These are phyloP conservation scores for Rotaria magnacalcarata DNA, from an alignment of 2,888 invertebrate genomes.

Conservation along the genomic window DNA sequence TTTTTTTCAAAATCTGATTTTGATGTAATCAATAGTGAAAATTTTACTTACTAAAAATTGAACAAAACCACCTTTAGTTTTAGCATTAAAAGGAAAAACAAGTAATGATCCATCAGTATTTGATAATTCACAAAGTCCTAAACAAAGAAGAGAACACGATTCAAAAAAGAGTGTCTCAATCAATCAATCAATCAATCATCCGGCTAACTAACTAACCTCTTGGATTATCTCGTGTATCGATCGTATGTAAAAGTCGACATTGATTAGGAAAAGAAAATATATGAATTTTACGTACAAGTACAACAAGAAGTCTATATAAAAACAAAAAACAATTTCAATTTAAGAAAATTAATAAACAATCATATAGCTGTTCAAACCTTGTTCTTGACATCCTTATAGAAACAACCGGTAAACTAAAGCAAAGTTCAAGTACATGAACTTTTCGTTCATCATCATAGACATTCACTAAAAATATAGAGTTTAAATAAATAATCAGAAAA, in stretches of 20 bases:
- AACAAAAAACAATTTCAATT: neutral
- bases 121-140: slow-evolving; percentile 31
- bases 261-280: slow-evolving; percentile 46
- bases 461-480: slow-evolving; percentile 3
- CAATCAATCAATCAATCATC: neutral
- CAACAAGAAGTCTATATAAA: slow-evolving; percentile 38
- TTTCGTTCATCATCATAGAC: slow-evolving; percentile 44
- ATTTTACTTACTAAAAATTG: slow-evolving; percentile 4
- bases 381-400: slow-evolving; percentile 43
- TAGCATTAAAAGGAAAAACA: neutral
- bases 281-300: slow-evolving; percentile 45
- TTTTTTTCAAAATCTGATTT: no score
- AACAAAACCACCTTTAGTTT: slow-evolving; percentile 16
- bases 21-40: no score
- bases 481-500: neutral
- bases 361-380: neutral
- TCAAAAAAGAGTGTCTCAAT: neutral
- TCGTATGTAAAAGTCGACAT: slow-evolving; percentile 42
- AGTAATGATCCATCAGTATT: slow-evolving; percentile 35
- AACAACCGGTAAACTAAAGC: slow-evolving; percentile 42
- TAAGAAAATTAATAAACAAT: no score
- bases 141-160: neutral
- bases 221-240: slow-evolving; percentile 43
- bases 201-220: slow-evolving; percentile 2
- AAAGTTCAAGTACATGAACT: slow-evolving; percentile 41